Conservation (phyloP, 2,797 vertebrate species). For the Scolopax rusticola region DNA sequence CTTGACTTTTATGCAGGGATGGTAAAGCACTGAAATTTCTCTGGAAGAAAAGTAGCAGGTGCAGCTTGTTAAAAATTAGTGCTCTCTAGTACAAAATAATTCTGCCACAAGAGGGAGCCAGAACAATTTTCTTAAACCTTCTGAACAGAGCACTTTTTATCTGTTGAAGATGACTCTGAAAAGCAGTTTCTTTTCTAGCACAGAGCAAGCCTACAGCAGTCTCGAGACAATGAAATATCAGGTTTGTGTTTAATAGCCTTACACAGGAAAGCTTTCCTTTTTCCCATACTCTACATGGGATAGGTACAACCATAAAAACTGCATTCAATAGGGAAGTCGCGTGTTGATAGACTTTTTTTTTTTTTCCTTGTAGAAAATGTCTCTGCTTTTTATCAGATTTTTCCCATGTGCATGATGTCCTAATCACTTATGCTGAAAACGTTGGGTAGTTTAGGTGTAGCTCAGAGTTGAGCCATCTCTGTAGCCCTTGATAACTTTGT, state of each 20-base stretch:
- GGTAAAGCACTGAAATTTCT: not conserved
- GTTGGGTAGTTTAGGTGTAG: not conserved
- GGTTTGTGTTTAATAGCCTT: not conserved
- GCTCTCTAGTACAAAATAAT: accelerated
- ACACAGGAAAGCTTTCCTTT: not conserved
- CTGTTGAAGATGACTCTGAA: not conserved
- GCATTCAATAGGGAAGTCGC: not conserved
- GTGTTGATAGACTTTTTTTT: not conserved
- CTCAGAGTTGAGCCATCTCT: not conserved
- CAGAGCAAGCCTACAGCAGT: not conserved
- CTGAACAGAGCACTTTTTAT: not conserved
- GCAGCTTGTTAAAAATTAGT: not conserved
- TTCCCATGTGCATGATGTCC: not conserved
- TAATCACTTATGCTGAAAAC: not conserved
- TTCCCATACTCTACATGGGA: accelerated
- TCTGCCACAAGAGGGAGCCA: constrained; percentile 36
- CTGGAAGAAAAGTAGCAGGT: not conserved
- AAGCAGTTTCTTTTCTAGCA: not conserved
- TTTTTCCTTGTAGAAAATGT: not conserved
- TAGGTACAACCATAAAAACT: not conserved
- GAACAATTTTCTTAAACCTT: not conserved
- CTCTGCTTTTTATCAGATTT: not conserved
- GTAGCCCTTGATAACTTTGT: not conserved
- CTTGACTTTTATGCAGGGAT: not conserved
- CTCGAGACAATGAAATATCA: not conserved